phyloP scores from a whole-genome alignment of 2,113 vertebrate genomes.

The Siniperca knerii region DNA sequence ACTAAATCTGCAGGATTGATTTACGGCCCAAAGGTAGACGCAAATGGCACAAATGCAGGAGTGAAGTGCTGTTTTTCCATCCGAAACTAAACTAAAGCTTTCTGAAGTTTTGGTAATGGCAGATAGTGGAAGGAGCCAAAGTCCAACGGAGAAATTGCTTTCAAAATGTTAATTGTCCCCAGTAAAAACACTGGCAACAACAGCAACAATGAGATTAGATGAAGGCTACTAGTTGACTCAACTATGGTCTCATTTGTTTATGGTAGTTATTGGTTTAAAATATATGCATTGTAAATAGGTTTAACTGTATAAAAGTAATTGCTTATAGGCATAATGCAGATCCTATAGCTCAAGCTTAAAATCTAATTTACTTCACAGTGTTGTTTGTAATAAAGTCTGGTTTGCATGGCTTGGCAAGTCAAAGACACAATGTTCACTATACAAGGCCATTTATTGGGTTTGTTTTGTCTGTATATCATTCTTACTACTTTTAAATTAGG shows the following conservation, averaged over 20 bases:
- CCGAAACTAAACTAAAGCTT: not conserved
- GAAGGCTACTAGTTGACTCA: not conserved
- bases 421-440: not conserved
- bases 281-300: not conserved
- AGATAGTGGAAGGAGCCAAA: not conserved
- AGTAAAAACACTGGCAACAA: no score
- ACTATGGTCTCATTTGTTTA: not conserved
- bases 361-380: not conserved
- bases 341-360: not conserved
- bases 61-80: not conserved
- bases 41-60: not conserved
- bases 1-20: constrained; percentile 21
- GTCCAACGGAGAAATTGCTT: not conserved
- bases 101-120: not conserved
- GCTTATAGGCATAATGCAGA: not conserved
- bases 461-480: not conserved
- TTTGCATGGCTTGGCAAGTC: not conserved
- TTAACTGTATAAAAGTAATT: not conserved
- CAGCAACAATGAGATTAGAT: not conserved
- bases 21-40: not conserved
- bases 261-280: not conserved
- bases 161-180: no score
- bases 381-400: not conserved
- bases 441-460: not conserved
- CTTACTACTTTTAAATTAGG: not conserved